phyloP scores from a whole-genome alignment of 2,888 invertebrate species.

The Plutella xylostella region DNA sequence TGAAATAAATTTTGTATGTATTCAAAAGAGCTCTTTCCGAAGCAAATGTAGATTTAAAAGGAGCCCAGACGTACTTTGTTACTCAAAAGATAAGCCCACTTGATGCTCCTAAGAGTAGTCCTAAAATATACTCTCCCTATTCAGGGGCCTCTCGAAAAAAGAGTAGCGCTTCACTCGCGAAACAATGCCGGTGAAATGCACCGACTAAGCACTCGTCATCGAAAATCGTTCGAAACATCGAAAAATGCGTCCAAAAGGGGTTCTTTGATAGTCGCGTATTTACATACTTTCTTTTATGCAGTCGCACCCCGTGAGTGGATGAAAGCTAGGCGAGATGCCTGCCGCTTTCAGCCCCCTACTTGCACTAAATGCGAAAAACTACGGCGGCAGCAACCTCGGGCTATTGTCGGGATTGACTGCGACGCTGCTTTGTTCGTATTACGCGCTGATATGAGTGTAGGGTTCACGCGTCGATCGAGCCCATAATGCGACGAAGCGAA shows the following conservation, averaged over 20 bases:
- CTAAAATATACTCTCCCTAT: background rate
- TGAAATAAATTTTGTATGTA: no score
- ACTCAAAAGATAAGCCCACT: background rate
- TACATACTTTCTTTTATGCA: constrained; percentile 50
- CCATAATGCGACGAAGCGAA: no score
- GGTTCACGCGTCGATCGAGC: no score
- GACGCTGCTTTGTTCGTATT: constrained; percentile 40
- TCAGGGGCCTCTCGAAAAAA: constrained; percentile 24
- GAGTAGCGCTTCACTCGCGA: no score
- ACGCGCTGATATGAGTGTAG: no score
- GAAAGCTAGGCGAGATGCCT: constrained; percentile 56
- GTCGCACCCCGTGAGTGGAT: constrained; percentile 52
- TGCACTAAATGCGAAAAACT: constrained; percentile 53
- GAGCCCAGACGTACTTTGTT: no score
- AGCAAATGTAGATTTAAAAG: no score
- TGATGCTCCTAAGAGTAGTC: background rate
- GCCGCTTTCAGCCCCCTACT: constrained; percentile 47
- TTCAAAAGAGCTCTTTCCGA: no score
- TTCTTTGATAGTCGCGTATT: constrained; percentile 28
- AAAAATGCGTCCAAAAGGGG: constrained; percentile 41
- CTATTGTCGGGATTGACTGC: constrained; percentile 56
- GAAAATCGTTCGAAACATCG: constrained; percentile 60
- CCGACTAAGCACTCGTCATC: constrained; percentile 56
- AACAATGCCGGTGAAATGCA: constrained; percentile 61
- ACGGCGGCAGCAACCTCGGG: constrained; percentile 42